Percentiles rank a stretch among this genome's conserved stretches.
Conservation (phyloP, 2,888 invertebrate species). For the Eupithecia subumbrata region DNA sequence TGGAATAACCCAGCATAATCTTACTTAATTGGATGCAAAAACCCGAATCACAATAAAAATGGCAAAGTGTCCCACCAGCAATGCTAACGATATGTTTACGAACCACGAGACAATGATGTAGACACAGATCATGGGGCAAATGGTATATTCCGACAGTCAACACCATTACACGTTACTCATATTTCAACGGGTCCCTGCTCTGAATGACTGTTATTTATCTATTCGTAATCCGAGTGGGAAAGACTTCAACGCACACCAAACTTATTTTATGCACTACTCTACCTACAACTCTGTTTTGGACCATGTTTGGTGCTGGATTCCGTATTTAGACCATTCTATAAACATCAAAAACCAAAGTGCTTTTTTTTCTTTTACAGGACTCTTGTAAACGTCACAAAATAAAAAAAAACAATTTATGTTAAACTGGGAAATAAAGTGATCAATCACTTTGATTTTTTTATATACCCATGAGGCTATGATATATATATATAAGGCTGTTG, state of each 20-base stretch:
- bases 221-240: slow-evolving; percentile 11
- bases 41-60: slow-evolving; percentile 17
- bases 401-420: no score
- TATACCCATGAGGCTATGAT: no score
- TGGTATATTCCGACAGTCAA: slow-evolving; percentile 50
- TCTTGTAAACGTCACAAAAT: no score
- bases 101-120: slow-evolving; percentile 44
- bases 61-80: slow-evolving; percentile 27
- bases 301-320: no score
- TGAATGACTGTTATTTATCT: slow-evolving; percentile 35
- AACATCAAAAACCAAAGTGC: no score
- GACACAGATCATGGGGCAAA: slow-evolving; percentile 36
- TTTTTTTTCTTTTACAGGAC: no score
- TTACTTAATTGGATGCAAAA: slow-evolving; percentile 4
- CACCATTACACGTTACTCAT: slow-evolving; percentile 39
- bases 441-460: no score
- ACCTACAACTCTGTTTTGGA: no score
- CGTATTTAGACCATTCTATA: background rate
- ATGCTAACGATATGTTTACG: slow-evolving; percentile 57
- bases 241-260: slow-evolving; percentile 22
- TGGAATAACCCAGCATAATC: background rate
- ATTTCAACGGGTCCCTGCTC: slow-evolving; percentile 31
- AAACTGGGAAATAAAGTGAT: no score
- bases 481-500: no score
- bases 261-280: no score